Conservation (phyloP, 2,888 invertebrate species). For the Neoitamus cyanurus region DNA sequence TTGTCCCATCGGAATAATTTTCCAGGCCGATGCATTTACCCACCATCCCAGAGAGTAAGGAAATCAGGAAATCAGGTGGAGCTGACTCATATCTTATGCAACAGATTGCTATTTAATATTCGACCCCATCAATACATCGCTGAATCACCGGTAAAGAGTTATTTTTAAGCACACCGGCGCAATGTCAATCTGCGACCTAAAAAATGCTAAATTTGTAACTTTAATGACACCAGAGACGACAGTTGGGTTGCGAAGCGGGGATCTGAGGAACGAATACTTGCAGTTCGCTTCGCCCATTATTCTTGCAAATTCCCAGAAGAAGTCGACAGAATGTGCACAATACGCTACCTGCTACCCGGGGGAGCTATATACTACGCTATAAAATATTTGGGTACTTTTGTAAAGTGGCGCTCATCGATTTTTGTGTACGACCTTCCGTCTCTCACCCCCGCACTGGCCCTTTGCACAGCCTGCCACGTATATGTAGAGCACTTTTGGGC, state of each 20-base stretch:
- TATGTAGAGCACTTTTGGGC: background rate
- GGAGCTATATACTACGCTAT: constrained; percentile 16
- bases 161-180: constrained; percentile 8
- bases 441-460: background rate
- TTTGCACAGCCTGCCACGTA: background rate
- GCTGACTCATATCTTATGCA: constrained; percentile 17
- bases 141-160: background rate
- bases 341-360: constrained; percentile 8
- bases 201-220: constrained; percentile 28
- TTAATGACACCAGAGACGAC: background rate
- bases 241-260: background rate
- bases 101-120: constrained; percentile 36
- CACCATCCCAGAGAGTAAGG: background rate
- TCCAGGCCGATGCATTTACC: constrained; percentile 25
- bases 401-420: constrained; percentile 32
- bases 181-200: constrained; percentile 6
- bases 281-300: constrained; percentile 22
- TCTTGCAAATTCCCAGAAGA: constrained; percentile 37
- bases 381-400: constrained; percentile 31
- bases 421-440: background rate
- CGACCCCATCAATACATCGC: constrained; percentile 17
- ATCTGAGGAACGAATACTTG: background rate
- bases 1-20: constrained; percentile 23
- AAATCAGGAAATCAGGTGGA: background rate
- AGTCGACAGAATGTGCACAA: constrained; percentile 25